Percentiles rank a stretch among this genome's conserved stretches.
Evolutionary conservation across 2,888 invertebrate genomes (phyloP).

Genomic region (Noctua pronuba): DNA sequence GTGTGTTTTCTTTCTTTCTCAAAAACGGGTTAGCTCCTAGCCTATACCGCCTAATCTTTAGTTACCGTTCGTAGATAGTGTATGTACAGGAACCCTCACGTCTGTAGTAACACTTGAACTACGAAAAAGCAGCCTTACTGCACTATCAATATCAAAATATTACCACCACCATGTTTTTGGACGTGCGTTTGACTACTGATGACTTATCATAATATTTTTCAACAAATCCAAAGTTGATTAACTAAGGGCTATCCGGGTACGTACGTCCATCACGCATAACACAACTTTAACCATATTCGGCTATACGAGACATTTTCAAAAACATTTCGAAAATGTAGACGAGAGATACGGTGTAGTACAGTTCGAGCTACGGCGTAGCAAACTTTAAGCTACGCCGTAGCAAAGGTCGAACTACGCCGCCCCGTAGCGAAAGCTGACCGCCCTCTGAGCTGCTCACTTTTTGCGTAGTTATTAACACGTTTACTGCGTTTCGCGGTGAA

Average conservation of each 20-base stretch:
- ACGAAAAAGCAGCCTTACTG: not conserved
- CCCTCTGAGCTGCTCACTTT: not conserved
- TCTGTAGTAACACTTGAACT: not conserved
- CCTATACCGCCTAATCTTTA: too few relatives aligned
- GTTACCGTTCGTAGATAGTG: not conserved
- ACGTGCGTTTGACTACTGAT: too few relatives aligned
- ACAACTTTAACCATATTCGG: not conserved
- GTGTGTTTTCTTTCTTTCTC: too few relatives aligned
- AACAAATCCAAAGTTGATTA: too few relatives aligned
- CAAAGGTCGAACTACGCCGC: not conserved
- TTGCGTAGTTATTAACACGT: not conserved
- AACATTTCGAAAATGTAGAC: not conserved
- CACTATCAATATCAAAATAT: too few relatives aligned
- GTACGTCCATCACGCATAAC: too few relatives aligned
- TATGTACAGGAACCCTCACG: not conserved
- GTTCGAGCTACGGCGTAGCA: conserved; percentile 12
- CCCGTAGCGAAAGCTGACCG: not conserved
- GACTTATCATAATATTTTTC: too few relatives aligned
- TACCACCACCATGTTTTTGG: too few relatives aligned
- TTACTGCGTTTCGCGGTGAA: not conserved
- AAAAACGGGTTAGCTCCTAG: not conserved
- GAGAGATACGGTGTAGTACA: not conserved
- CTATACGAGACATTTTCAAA: not conserved
- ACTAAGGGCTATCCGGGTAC: too few relatives aligned
- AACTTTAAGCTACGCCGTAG: conserved; percentile 1